phyloP scores from a whole-genome alignment of 2,888 invertebrate species.

The Subacronicta megacephala region DNA sequence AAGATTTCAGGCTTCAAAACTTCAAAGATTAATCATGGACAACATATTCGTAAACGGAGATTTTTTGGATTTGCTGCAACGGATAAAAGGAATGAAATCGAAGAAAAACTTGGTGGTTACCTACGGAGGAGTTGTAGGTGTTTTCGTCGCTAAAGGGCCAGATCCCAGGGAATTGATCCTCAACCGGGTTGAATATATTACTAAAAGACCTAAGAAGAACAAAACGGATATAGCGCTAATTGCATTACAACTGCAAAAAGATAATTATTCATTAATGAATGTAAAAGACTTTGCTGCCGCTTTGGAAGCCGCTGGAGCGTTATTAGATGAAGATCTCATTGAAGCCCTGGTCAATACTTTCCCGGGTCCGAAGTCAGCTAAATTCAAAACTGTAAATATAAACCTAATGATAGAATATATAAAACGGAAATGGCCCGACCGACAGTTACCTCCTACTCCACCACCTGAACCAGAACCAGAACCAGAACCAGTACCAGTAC shows the following conservation, averaged over 20 bases:
- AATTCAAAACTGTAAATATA: conserved; percentile 68
- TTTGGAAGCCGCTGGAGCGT: conserved; percentile 52
- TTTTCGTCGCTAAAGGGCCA: conserved; percentile 51
- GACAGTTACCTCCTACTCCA: conserved; percentile 70
- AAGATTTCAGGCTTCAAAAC: conserved; percentile 57
- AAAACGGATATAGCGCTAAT: conserved; percentile 69
- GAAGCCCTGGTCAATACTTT: conserved; percentile 67
- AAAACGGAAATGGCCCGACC: conserved; percentile 77
- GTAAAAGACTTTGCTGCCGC: conserved; percentile 59
- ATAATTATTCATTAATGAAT: conserved; percentile 55
- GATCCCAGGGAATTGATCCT: conserved; percentile 71
- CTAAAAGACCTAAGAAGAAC: conserved; percentile 63
- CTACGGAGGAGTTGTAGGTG: conserved; percentile 64
- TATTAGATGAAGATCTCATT: conserved; percentile 66
- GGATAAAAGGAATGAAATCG: conserved; percentile 56
- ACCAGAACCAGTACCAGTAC: conserved; percentile 1
- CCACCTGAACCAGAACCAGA: conserved; percentile 65
- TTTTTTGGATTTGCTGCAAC: conserved; percentile 61
- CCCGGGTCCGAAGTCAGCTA: conserved; percentile 61
- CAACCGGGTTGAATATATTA: conserved; percentile 69
- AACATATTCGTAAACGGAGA: conserved; percentile 65
- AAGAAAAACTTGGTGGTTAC: conserved; percentile 63
- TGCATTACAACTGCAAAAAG: conserved; percentile 65
- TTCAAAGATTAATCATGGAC: conserved; percentile 68
- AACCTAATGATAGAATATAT: conserved; percentile 67